Base-by-base conservation (phyloP, 2,113 vertebrate genomes). In the Butorides virescens region DNA sequence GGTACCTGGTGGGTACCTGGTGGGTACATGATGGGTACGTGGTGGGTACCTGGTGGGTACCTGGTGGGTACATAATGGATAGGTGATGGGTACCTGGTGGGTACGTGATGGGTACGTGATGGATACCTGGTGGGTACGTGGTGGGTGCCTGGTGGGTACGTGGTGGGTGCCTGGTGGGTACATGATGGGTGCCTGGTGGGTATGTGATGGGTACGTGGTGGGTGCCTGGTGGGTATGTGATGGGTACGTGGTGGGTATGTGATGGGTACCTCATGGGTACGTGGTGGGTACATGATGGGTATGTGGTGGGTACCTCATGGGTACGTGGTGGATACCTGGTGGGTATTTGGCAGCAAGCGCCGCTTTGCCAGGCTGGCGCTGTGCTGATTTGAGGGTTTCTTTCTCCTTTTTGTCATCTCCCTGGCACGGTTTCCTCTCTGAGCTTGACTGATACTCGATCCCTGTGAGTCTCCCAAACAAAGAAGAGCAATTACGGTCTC, bases 21-120 rank as follows among this genome's bases (percentile, higher is more conserved):
- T 19, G 18, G 18, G 46, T 47, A 47, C 19, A 4, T 21, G 55
- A 11, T 18, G 10, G 21, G 46, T 1, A 5, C 26, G 4, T 1
- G 7, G 34, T 42, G 23, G n/a, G 49, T 3, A 3, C 1, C 0
- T 3, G n/a, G 8, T 36, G 39, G 65, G 59, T 5, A 7, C 8
- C 1, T 58, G 58, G 11, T 44, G 44, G 16, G 44, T 44, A 44
- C 44, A 13, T 44, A 11, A 11, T 39, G 37, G 37, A 10, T 39
- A 39, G 10, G 4, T 42, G 39, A 9, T 42, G 44, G 44, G 44
- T 46, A 46, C 7, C 11, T 18, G 19, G 46, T 20, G 46, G 46
- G 46, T 47, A 47, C 46, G 9, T 21, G 55, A 15, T 18, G 7
- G 21, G 44, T 1, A 5, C 30, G 3, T 1, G 7, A 23, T 42